Conservation (phyloP, 2,888 invertebrate species). For the Stenodema calcarata region DNA sequence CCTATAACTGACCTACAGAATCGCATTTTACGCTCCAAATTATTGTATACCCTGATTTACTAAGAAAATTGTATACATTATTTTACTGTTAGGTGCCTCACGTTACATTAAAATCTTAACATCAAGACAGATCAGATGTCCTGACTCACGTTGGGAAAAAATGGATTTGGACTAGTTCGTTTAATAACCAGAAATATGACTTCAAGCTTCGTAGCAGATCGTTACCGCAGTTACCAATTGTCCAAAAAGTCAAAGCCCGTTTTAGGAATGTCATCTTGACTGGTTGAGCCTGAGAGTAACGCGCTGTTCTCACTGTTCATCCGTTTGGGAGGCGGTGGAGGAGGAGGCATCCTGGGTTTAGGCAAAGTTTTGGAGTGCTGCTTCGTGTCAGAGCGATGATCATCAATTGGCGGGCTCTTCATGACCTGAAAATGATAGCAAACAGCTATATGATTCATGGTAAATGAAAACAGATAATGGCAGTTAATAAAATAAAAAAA, state of each 20-base stretch:
- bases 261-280: slow-evolving; percentile 63
- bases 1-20: too few relatives aligned
- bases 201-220: neutral
- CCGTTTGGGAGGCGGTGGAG: slow-evolving; percentile 57
- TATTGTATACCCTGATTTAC: too few relatives aligned
- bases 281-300: slow-evolving; percentile 41
- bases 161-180: neutral
- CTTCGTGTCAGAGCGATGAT: neutral
- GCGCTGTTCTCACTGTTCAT: slow-evolving; percentile 42
- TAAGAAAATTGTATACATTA: too few relatives aligned
- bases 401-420: slow-evolving; percentile 13
- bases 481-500: too few relatives aligned
- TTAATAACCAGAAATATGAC: neutral
- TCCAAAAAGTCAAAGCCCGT: slow-evolving; percentile 67
- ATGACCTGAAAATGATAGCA: neutral
- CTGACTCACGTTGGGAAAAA: too few relatives aligned
- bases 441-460: too few relatives aligned
- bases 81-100: too few relatives aligned
- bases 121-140: too few relatives aligned
- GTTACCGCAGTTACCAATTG: slow-evolving; percentile 63
- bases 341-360: slow-evolving; percentile 59
- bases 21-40: too few relatives aligned
- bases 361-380: slow-evolving; percentile 22
- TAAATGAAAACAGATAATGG: too few relatives aligned
- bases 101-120: too few relatives aligned